Percentiles rank a stretch among this genome's conserved stretches.
These are phyloP conservation scores for Petrocephalus zakoni DNA, from an alignment of 2,113 vertebrate genomes.

Conservation along the genomic window DNA sequence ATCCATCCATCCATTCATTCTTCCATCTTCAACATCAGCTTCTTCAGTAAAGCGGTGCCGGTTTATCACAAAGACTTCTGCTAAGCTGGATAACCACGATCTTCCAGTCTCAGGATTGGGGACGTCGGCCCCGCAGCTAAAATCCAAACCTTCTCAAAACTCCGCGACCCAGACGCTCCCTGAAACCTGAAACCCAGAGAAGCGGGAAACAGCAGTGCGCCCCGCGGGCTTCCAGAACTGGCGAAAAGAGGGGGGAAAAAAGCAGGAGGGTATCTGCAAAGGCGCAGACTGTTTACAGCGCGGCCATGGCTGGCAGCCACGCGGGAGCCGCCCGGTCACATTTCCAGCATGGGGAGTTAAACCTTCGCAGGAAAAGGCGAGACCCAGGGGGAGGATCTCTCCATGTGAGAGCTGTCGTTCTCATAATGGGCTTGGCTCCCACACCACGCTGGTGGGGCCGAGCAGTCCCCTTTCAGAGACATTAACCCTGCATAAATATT, in stretches of 20 bases:
- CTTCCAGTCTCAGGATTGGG: neutral
- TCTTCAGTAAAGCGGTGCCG: neutral
- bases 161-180: neutral
- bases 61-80: neutral
- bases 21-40: neutral
- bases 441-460: neutral
- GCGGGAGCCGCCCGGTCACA: neutral
- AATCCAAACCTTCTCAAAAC: neutral
- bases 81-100: neutral
- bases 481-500: conserved; percentile 20
- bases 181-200: neutral
- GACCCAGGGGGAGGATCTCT: neutral
- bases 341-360: neutral
- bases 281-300: neutral
- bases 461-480: neutral
- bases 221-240: neutral
- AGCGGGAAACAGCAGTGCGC: neutral
- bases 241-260: neutral
- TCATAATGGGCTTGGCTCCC: neutral
- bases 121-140: neutral
- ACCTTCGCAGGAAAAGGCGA: neutral
- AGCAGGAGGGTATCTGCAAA: neutral
- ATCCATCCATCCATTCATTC: neutral
- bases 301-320: neutral
- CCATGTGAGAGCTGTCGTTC: neutral